Percentiles rank a stretch among this genome's conserved stretches.
phyloP scores from a whole-genome alignment of 2,888 invertebrate genomes.

The Lasioglossum vierecki region DNA sequence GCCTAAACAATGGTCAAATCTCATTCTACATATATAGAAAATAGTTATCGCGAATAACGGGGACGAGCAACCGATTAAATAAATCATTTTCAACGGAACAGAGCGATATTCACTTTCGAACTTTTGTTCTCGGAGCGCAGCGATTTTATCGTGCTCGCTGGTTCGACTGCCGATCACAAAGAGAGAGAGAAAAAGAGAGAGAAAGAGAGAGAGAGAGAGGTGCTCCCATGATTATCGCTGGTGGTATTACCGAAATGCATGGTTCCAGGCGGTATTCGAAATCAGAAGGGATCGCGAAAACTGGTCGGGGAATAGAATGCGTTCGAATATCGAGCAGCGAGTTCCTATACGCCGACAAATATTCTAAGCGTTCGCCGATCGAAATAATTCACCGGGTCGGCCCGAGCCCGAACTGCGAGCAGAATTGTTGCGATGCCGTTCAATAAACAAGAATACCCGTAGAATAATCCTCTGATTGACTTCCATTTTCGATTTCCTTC shows the following conservation, averaged over 20 bases:
- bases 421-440: constrained; percentile 41
- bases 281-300: constrained; percentile 21
- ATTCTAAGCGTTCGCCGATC: constrained; percentile 48
- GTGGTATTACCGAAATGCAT: constrained; percentile 30
- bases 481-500: constrained; percentile 1
- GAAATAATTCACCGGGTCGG: constrained; percentile 45
- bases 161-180: constrained; percentile 13
- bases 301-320: neutral
- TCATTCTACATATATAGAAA: neutral
- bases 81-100: neutral
- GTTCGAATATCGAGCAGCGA: constrained; percentile 12
- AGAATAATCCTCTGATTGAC: constrained; percentile 27
- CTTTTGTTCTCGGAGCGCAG: neutral
- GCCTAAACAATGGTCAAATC: neutral
- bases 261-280: constrained; percentile 19
- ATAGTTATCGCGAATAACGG: neutral
- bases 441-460: constrained; percentile 41
- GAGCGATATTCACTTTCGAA: neutral
- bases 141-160: neutral
- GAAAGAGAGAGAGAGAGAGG: neutral
- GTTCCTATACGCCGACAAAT: constrained; percentile 28
- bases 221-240: constrained; percentile 20
- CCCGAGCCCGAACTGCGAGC: neutral
- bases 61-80: neutral
- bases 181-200: neutral